phyloP scores from a whole-genome alignment of 2,888 invertebrate species.

The Parochlus steinenii region DNA sequence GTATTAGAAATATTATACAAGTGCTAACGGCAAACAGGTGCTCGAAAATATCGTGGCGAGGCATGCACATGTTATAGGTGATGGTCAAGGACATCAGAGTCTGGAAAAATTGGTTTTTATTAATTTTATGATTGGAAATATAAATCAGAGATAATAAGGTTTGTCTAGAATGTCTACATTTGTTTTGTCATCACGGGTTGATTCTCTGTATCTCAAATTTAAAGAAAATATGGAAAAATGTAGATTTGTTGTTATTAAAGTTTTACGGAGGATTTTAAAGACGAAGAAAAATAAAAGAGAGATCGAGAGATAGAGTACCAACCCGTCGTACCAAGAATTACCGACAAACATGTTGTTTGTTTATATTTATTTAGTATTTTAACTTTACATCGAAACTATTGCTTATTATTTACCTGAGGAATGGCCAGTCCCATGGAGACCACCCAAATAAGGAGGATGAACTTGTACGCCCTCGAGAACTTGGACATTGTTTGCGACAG shows the following conservation, averaged over 20 bases:
- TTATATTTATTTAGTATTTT: slow-evolving; percentile 52
- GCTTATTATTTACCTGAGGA: too few species aligned
- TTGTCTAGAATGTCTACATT: too few species aligned
- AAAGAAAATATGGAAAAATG: too few species aligned
- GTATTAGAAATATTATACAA: slow-evolving; percentile 39
- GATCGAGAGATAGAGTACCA: slow-evolving; percentile 35
- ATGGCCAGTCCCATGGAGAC: slow-evolving; percentile 55
- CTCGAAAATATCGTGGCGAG: slow-evolving; percentile 26
- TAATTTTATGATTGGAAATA: neutral
- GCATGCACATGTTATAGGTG: slow-evolving; percentile 23
- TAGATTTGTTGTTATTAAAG: too few species aligned
- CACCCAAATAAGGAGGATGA: slow-evolving; percentile 61
- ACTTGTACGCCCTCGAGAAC: slow-evolving; percentile 61
- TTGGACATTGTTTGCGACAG: slow-evolving; percentile 65
- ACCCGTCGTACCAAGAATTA: slow-evolving; percentile 27
- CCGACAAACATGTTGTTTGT: slow-evolving; percentile 21
- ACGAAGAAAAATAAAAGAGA: slow-evolving; percentile 64
- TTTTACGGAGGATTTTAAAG: too few species aligned
- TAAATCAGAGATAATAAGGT: too few species aligned
- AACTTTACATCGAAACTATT: too few species aligned
- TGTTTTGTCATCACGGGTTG: too few species aligned
- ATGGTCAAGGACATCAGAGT: too few species aligned
- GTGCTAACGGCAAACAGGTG: slow-evolving; percentile 37
- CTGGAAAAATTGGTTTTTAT: neutral
- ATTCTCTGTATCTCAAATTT: too few species aligned